A percentile compares a stretch with the other conserved stretches of the same genome.
Evolutionary conservation across 1,140 invertebrate species (phyloP).

Genomic region (Temnothorax longispinosus): DNA sequence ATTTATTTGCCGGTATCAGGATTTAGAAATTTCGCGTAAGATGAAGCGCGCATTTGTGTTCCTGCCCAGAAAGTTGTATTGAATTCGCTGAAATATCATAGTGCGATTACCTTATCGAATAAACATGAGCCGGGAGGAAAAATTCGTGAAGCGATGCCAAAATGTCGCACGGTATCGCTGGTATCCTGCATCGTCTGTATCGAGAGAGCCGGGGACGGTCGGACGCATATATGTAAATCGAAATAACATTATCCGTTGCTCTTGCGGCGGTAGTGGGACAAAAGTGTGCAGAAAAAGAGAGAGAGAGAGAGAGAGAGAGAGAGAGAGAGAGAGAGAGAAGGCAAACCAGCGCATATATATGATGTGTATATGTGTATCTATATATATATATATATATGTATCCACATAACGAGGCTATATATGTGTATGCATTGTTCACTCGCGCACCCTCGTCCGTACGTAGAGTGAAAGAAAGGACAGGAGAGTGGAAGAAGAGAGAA

Average conservation of each 20-base stretch:
- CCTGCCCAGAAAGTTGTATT: slow-evolving; percentile 5
- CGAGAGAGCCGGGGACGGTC: slow-evolving; percentile 48
- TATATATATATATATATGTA: not conserved
- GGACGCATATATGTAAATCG: slow-evolving; percentile 78
- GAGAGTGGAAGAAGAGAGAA: slow-evolving; percentile 57
- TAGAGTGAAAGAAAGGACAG: slow-evolving; percentile 20
- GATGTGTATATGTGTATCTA: too few species aligned
- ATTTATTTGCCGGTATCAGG: slow-evolving; percentile 9
- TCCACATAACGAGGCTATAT: slow-evolving; percentile 7
- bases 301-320: slow-evolving; percentile 17
- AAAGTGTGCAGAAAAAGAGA: slow-evolving; percentile 51
- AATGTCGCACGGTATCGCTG: slow-evolving; percentile 60
- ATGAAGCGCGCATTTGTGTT: not conserved
- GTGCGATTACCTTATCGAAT: slow-evolving; percentile 60
- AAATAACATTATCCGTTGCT: slow-evolving; percentile 80
- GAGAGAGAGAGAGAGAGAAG: not conserved
- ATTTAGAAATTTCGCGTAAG: slow-evolving; percentile 31
- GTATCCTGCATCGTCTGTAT: slow-evolving; percentile 22
- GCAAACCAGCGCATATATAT: not conserved
- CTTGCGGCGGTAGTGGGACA: slow-evolving; percentile 67
- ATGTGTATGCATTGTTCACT: slow-evolving; percentile 21
- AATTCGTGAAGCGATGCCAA: slow-evolving; percentile 63
- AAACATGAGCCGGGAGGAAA: slow-evolving; percentile 62
- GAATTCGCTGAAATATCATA: slow-evolving; percentile 40
- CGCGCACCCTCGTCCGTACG: slow-evolving; percentile 3